A percentile compares a stretch with the other conserved stretches of the same genome.
These are phyloP conservation scores for Misgurnus mizolepis DNA, from an alignment of 2,113 vertebrate species.

Conservation along the genomic window DNA sequence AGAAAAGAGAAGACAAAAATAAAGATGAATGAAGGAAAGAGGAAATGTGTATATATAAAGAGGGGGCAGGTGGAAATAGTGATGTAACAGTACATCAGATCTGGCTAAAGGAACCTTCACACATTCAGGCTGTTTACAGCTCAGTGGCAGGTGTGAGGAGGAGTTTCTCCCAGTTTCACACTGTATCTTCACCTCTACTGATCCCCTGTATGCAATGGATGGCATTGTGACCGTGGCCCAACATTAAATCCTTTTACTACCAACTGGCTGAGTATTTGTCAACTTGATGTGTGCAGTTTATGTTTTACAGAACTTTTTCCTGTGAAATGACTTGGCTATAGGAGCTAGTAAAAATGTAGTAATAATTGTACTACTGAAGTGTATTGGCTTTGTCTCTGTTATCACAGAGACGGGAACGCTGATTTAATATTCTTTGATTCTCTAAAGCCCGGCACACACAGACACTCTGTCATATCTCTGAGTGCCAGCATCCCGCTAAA, in stretches of 20 bases:
- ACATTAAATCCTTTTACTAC: constrained; percentile 23
- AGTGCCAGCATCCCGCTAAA: constrained; percentile 7
- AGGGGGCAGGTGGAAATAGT: not conserved
- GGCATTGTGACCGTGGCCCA: constrained; percentile 4
- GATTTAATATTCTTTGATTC: no score
- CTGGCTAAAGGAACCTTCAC: constrained; percentile 3
- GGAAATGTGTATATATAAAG: not conserved
- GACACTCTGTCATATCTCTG: not conserved
- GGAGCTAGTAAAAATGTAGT: not conserved
- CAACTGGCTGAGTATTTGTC: constrained; percentile 27
- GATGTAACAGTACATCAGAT: constrained; percentile 27
- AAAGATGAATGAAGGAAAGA: no score
- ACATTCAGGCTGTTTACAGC: constrained; percentile 33
- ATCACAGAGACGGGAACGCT: not conserved
- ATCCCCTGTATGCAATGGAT: constrained; percentile 16
- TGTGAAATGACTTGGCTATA: constrained; percentile 2
- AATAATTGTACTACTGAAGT: not conserved
- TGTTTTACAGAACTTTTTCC: constrained; percentile 2
- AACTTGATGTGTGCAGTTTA: not conserved
- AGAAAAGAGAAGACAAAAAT: no score
- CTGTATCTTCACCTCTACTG: constrained; percentile 28
- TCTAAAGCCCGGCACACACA: constrained; percentile 7
- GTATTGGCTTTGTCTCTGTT: not conserved
- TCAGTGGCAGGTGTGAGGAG: constrained; percentile 35
- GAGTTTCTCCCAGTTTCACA: constrained; percentile 33